Percentiles rank a stretch among this genome's conserved stretches.
phyloP scores from a whole-genome alignment of 2,888 invertebrate species.

The Luperina nickerlii region DNA sequence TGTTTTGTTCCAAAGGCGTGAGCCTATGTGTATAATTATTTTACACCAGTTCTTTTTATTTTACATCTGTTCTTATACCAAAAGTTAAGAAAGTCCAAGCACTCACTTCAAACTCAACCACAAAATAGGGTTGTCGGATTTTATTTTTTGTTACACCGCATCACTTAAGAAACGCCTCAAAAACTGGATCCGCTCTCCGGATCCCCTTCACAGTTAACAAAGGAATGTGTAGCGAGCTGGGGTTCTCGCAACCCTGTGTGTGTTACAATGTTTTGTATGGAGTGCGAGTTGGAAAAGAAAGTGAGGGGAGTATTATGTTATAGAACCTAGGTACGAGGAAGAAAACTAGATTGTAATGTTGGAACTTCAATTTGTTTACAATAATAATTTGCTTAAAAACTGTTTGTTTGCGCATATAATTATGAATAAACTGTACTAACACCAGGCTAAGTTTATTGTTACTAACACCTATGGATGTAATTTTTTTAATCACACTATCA shows the following conservation, averaged over 20 bases:
- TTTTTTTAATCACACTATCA: too few relatives aligned
- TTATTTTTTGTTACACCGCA: constrained; percentile 46
- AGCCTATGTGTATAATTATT: not conserved
- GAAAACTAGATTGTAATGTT: not conserved
- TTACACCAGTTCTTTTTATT: not conserved
- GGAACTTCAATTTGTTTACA: not conserved
- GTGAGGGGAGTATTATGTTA: constrained; percentile 6
- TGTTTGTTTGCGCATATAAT: not conserved
- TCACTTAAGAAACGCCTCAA: constrained; percentile 47
- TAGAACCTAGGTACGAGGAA: not conserved
- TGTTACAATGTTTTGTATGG: constrained; percentile 22
- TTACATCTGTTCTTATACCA: not conserved
- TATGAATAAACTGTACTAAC: too few relatives aligned
- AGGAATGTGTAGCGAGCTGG: constrained; percentile 40
- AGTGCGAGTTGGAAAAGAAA: constrained; percentile 36
- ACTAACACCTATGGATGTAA: too few relatives aligned
- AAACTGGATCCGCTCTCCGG: constrained; percentile 50
- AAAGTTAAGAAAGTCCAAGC: constrained; percentile 14
- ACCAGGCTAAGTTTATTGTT: too few relatives aligned
- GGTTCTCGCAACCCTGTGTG: constrained; percentile 31
- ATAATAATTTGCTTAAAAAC: not conserved
- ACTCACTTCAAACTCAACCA: constrained; percentile 22
- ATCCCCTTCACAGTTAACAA: constrained; percentile 54
- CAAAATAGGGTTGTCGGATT: constrained; percentile 35
- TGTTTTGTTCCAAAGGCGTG: not conserved